Conservation (phyloP, 2,113 vertebrate species). For the Coreoperca whiteheadi region DNA sequence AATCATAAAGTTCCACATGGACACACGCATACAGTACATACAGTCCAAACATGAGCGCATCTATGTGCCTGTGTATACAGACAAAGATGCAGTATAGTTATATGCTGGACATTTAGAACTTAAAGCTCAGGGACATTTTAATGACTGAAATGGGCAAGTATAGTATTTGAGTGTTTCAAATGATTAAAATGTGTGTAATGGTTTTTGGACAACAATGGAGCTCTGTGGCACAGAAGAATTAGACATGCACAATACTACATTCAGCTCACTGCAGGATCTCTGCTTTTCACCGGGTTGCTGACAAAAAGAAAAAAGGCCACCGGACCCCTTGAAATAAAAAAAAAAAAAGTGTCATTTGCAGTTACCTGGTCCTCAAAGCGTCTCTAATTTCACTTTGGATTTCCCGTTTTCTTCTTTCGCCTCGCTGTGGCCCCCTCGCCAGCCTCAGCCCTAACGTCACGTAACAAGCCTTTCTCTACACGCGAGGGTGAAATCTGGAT, state of each 20-base stretch:
- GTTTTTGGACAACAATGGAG: not conserved
- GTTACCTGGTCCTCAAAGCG: not conserved
- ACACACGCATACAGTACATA: no score
- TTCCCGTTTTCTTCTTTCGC: not conserved
- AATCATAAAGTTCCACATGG: no score
- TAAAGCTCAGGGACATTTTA: not conserved
- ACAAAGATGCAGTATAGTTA: no score
- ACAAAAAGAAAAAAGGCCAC: not conserved
- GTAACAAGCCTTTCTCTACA: constrained; percentile 35
- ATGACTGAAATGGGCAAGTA: no score
- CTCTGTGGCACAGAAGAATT: not conserved
- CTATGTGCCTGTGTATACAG: not conserved
- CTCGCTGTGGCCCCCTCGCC: no score
- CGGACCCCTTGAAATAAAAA: not conserved
- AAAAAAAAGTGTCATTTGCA: no score
- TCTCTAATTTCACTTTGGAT: not conserved
- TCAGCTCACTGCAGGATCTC: not conserved
- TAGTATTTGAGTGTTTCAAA: no score
- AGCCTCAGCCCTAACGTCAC: not conserved
- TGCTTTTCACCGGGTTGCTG: not conserved
- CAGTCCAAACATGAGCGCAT: not conserved
- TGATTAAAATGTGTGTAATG: not conserved
- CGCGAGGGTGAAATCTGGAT: constrained; percentile 60
- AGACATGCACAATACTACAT: not conserved
- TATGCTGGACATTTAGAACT: not conserved